These are phyloP conservation scores for Copidosoma aretas DNA, from an alignment of 2,888 invertebrate species.

Conservation along the genomic window DNA sequence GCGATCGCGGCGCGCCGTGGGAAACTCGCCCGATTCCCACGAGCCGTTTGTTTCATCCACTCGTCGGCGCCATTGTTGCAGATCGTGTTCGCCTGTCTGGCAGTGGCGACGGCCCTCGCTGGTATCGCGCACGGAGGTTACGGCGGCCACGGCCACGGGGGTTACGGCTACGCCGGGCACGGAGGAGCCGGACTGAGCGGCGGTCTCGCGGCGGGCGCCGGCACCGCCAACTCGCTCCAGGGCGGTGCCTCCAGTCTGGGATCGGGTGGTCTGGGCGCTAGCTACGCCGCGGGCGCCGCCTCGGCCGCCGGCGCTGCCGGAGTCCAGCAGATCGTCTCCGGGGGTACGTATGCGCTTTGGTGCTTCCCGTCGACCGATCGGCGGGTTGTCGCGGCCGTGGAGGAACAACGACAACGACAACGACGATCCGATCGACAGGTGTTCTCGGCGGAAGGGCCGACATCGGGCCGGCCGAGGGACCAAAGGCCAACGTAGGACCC, in stretches of 20 bases:
- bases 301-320: conserved; percentile 60
- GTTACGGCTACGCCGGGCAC: conserved; percentile 46
- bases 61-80: conserved; percentile 39
- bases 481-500: conserved; percentile 62
- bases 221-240: conserved; percentile 59
- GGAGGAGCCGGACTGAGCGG: conserved; percentile 58
- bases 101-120: conserved; percentile 61
- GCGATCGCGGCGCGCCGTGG: not conserved
- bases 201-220: conserved; percentile 60
- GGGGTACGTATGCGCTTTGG: conserved; percentile 53
- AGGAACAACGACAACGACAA: too few species aligned
- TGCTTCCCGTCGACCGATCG: not conserved
- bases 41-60: not conserved
- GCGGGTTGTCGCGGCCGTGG: conserved; percentile 59
- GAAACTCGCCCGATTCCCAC: too few species aligned
- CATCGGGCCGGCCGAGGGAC: conserved; percentile 62
- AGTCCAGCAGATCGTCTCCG: conserved; percentile 61
- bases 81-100: conserved; percentile 62
- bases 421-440: conserved; percentile 51
- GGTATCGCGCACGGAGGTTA: conserved; percentile 59
- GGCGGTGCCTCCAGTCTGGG: conserved; percentile 61
- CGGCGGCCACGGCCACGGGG: conserved; percentile 46
- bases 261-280: conserved; percentile 60
- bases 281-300: conserved; percentile 61
- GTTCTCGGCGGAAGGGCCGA: conserved; percentile 60